A percentile compares a stretch with the other conserved stretches of the same genome.
Evolutionary conservation across 2,888 invertebrate genomes (phyloP).

Genomic region (Octonoba sinensis): DNA sequence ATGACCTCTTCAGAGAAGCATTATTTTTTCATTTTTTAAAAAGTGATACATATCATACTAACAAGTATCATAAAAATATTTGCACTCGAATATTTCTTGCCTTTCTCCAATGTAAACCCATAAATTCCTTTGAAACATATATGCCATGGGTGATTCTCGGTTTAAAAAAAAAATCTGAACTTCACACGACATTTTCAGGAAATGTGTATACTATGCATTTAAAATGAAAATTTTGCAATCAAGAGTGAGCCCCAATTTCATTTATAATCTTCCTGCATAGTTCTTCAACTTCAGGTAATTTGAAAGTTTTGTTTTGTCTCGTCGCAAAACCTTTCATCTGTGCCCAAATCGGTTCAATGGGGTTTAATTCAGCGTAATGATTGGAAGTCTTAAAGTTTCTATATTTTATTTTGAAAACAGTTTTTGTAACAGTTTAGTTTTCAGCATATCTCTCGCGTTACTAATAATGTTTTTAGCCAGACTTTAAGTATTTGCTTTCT

Average conservation of each 20-base stretch:
- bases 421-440: background rate
- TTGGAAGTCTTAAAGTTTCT: background rate
- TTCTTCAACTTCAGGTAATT: background rate
- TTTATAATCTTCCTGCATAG: background rate
- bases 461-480: conserved; percentile 1
- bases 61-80: too few species aligned
- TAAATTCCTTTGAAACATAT: too few species aligned
- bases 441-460: background rate
- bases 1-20: too few species aligned
- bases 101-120: too few species aligned
- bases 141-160: too few species aligned
- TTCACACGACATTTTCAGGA: too few species aligned
- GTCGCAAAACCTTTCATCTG: background rate
- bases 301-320: background rate
- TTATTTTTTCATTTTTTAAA: too few species aligned
- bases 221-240: too few species aligned
- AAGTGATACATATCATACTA: too few species aligned
- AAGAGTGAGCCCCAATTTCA: background rate
- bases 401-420: background rate
- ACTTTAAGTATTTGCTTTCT: background rate
- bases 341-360: background rate
- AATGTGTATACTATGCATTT: too few species aligned
- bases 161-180: too few species aligned
- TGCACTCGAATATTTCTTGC: too few species aligned
- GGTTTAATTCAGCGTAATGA: background rate